Evolutionary conservation across 2,113 vertebrate species (phyloP).

Genomic region (Nesogale talazaci): DNA sequence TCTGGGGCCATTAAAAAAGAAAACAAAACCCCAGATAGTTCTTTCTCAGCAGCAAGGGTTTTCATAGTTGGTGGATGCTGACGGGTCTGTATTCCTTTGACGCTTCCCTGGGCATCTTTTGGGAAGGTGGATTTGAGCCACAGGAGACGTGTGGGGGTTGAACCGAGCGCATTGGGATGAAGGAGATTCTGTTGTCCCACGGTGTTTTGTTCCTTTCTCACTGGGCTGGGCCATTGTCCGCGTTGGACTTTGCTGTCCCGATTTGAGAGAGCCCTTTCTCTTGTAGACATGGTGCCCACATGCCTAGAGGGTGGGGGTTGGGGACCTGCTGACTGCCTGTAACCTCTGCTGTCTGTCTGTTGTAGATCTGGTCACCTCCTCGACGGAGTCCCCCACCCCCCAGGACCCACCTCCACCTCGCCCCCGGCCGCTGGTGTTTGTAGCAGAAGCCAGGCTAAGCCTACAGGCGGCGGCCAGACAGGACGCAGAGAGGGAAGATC

Average conservation of each 20-base stretch:
- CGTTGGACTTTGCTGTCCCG: not conserved
- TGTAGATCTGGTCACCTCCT: conserved; percentile 85
- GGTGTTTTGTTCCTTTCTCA: not conserved
- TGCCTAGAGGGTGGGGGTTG: not conserved
- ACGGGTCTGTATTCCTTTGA: not conserved
- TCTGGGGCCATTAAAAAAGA: not conserved
- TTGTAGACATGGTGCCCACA: not conserved
- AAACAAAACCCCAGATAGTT: not conserved
- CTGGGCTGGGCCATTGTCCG: not conserved
- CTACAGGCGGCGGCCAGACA: conserved; percentile 79
- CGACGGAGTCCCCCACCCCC: conserved; percentile 45
- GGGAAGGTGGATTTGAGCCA: not conserved
- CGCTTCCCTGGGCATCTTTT: not conserved
- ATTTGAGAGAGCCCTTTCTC: not conserved
- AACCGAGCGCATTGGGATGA: not conserved
- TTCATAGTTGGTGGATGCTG: not conserved
- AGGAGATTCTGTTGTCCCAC: not conserved
- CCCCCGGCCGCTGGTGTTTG: conserved; percentile 35
- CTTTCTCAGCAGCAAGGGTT: not conserved
- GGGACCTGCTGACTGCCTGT: conserved; percentile 15
- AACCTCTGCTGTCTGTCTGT: conserved; percentile 67
- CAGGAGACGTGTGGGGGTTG: not conserved
- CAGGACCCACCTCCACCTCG: conserved; percentile 71
- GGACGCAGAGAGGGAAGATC: conserved; percentile 84
- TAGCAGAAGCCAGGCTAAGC: conserved; percentile 80